phyloP scores from a whole-genome alignment of 1,140 invertebrate genomes.

The Ceratitis capitata region DNA sequence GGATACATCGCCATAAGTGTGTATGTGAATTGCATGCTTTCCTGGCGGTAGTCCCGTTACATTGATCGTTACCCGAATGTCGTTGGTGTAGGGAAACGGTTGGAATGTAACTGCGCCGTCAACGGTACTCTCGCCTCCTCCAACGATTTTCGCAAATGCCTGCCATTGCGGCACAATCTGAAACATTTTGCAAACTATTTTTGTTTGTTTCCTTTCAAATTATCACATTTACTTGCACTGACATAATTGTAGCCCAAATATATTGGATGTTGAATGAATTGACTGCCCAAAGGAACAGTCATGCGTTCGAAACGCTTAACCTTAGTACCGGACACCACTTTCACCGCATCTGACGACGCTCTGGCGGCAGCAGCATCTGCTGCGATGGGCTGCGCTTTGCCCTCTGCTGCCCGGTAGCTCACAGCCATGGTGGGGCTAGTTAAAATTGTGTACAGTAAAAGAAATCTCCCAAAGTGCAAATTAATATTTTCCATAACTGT shows the following conservation, averaged over 20 bases:
- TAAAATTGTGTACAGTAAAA: not conserved
- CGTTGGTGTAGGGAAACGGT: constrained; percentile 60
- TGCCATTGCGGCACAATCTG: constrained; percentile 55
- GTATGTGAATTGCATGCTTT: constrained; percentile 81
- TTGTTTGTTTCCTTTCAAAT: not conserved
- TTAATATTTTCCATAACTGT: not conserved
- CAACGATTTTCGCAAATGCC: constrained; percentile 51
- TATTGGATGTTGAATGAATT: constrained; percentile 27
- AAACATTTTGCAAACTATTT: not conserved
- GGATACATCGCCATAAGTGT: constrained; percentile 75
- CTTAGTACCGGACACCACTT: constrained; percentile 62
- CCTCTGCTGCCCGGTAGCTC: constrained; percentile 49
- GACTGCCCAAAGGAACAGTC: constrained; percentile 51
- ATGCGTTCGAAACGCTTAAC: constrained; percentile 60
- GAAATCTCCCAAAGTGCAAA: not conserved
- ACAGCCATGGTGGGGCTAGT: too few species aligned
- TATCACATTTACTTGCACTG: not conserved
- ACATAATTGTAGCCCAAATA: constrained; percentile 34
- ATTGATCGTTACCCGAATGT: constrained; percentile 69
- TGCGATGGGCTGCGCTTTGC: constrained; percentile 49
- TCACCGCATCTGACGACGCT: constrained; percentile 54
- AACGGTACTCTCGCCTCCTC: constrained; percentile 51
- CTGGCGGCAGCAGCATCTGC: constrained; percentile 42
- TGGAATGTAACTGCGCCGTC: constrained; percentile 58
- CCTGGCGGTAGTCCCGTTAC: constrained; percentile 70